phyloP scores from a whole-genome alignment of 2,113 vertebrate genomes.

The Oryzias woworae region DNA sequence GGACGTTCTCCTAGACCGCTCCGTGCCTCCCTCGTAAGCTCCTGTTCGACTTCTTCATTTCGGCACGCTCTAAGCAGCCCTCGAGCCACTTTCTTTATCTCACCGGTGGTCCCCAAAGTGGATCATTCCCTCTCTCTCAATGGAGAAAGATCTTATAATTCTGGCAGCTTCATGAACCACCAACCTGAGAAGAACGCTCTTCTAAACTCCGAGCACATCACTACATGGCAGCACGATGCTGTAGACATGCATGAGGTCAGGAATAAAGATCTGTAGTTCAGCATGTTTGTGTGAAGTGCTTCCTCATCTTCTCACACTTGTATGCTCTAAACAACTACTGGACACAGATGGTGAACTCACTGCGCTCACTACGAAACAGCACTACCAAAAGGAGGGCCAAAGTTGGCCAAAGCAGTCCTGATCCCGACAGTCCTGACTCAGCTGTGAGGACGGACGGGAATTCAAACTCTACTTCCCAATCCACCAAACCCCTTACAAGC shows the following conservation, averaged over 20 bases:
- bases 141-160: slow-evolving; percentile 59
- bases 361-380: slow-evolving; percentile 85
- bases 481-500: slow-evolving; percentile 76
- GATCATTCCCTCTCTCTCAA: slow-evolving; percentile 66
- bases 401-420: slow-evolving; percentile 76
- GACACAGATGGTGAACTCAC: slow-evolving; percentile 87
- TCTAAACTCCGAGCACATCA: slow-evolving; percentile 72
- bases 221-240: slow-evolving; percentile 71
- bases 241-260: slow-evolving; percentile 90
- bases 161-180: slow-evolving; percentile 61
- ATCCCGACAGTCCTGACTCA: slow-evolving; percentile 85
- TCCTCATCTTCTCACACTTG: not conserved
- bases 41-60: slow-evolving; percentile 72
- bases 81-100: slow-evolving; percentile 67
- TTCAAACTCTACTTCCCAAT: slow-evolving; percentile 72
- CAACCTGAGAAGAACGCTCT: slow-evolving; percentile 50
- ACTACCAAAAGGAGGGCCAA: slow-evolving; percentile 92
- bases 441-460: slow-evolving; percentile 75
- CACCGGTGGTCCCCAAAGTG: slow-evolving; percentile 58
- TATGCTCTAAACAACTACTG: not conserved
- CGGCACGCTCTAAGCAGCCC: slow-evolving; percentile 73
- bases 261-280: not conserved
- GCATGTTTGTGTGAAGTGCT: not conserved
- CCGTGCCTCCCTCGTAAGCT: slow-evolving; percentile 72
- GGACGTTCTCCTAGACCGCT: slow-evolving; percentile 72